Evolutionary conservation across 2,113 vertebrate species (phyloP).

Genomic region (Toxostoma redivivum): DNA sequence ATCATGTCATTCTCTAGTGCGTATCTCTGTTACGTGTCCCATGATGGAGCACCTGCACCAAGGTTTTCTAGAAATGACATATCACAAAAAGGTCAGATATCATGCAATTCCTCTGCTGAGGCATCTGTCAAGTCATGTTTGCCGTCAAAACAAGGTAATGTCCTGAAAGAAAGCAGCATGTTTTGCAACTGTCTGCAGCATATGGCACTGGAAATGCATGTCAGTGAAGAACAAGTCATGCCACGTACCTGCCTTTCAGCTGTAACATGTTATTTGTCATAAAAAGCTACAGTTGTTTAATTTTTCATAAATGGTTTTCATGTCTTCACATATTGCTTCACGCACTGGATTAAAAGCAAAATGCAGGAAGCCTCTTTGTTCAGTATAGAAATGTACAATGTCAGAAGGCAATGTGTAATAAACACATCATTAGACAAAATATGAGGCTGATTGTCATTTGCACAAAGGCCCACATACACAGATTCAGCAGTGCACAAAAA

Average conservation of each 20-base stretch:
- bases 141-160: background rate
- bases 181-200: background rate
- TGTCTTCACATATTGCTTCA: background rate
- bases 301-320: constrained; percentile 8
- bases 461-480: background rate
- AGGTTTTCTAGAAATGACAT: constrained; percentile 34
- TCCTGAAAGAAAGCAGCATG: constrained; percentile 33
- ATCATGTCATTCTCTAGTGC: background rate
- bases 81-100: constrained; percentile 47
- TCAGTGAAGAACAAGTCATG: constrained; percentile 1
- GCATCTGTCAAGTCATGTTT: constrained; percentile 58
- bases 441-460: background rate
- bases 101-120: constrained; percentile 19
- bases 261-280: background rate
- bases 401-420: background rate
- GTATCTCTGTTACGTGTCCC: background rate
- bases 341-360: background rate
- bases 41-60: constrained; percentile 25
- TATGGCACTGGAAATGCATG: constrained; percentile 23
- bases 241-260: background rate
- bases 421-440: background rate
- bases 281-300: constrained; percentile 2
- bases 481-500: background rate
- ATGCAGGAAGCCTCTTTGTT: background rate
- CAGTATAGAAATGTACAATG: background rate